phyloP scores from a whole-genome alignment of 2,797 vertebrate species.

The Malurus leucopterus region DNA sequence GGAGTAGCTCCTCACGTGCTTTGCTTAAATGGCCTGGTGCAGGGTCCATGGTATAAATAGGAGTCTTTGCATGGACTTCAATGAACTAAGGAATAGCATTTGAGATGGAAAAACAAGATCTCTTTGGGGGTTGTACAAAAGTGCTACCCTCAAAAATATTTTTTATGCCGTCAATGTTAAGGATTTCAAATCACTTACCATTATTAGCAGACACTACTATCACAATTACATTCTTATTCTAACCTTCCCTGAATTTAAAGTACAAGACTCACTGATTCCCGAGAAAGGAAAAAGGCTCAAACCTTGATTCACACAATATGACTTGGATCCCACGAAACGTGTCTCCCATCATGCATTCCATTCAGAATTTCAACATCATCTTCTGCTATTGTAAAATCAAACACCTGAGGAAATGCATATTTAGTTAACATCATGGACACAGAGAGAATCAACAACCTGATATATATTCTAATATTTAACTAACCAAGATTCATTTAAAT shows the following conservation, averaged over 20 bases:
- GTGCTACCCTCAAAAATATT: not conserved
- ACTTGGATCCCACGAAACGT: conserved; percentile 76
- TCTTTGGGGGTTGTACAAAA: not conserved
- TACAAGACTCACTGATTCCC: not conserved
- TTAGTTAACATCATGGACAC: not conserved
- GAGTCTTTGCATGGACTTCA: not conserved
- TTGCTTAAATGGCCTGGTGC: not conserved
- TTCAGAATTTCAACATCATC: conserved; percentile 68
- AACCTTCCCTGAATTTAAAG: not conserved
- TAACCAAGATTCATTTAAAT: not conserved
- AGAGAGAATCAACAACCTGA: not conserved
- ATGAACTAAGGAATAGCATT: not conserved
- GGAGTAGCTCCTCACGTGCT: not conserved
- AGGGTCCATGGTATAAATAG: not conserved
- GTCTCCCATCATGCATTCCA: conserved; percentile 76
- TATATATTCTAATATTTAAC: not conserved
- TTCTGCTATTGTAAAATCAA: conserved; percentile 72
- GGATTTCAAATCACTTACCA: not conserved
- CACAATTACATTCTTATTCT: not conserved
- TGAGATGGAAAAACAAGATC: not conserved
- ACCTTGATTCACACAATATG: conserved; percentile 62
- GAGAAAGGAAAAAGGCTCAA: conserved; percentile 25
- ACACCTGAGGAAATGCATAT: conserved; percentile 64
- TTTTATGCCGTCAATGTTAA: not conserved
- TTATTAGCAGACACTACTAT: not conserved